Base-by-base conservation (phyloP, 2,888 invertebrate species). In the Sarcophaga subvicina region DNA sequence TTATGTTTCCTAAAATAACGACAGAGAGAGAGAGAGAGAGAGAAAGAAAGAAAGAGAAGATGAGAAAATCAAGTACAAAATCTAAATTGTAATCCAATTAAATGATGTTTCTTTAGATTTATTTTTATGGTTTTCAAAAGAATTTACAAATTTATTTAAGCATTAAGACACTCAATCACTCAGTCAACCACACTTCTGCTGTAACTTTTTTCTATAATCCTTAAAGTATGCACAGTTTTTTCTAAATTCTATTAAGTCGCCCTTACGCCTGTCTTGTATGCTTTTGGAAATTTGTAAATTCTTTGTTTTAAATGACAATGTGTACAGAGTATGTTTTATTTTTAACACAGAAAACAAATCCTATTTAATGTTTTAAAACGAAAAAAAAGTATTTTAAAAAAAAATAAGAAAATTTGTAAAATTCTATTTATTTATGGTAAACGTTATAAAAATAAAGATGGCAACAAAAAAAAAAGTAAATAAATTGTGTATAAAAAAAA, bases 211-310 rank as follows among this genome's bases (percentile, higher is more conserved):
- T 10, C 8, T 25, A 1, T 54, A 77, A 77, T 54, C 76, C 27
- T 22, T 22, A 59, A 67, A 67, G 66, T 59, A 67, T 66, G 66
- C 76, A 37, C 67, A 66, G 1, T 22, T 77, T 75, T 75, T 54
- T 54, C 0, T 14, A 54, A 54, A 37, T 37, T 37, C 1, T 8
- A 37, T 37, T 37, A 1, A 1, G 37, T 37, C 37, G 5, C 6
- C 6, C 37, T 37, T 54, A 17, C 12, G 54, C 54, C 54, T 54
- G 54, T 14, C 0, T 14, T 0, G 17, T 54, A 54, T 54, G 54
- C 54, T 2, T 54, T 17, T 14, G 14, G 17, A 54, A 54, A 14
- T 14, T 14, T 54, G 12, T 17, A 54, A 54, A 54, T 54, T 17
- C 54, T 12, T 2, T 37, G 10, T 37, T 37, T 37, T 37, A 37